Base-by-base conservation (phyloP, 2,797 vertebrate genomes). In the Gymnocypris eckloni region DNA sequence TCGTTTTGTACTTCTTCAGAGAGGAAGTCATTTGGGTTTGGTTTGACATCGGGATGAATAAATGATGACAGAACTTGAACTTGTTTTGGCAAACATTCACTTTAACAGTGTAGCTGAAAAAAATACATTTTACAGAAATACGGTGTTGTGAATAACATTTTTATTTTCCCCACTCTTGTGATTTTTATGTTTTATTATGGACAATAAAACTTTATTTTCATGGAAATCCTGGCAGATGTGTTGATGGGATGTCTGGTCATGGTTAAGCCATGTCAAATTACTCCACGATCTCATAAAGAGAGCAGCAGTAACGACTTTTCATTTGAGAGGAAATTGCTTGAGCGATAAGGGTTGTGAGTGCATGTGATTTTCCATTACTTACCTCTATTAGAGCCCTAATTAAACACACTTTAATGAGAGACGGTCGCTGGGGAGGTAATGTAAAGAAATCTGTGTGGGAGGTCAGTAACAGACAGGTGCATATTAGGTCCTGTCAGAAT, bases 351-450 rank as follows among this genome's bases (percentile, higher is more conserved):
- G 70, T 83, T 52, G 73, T 67, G 83, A 83, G 81, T 81, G 79
- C 85, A 72, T 89, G 87, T 86, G 86, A 90, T 92, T 90, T 90
- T 86, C 85, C 83, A 89, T 90, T 89, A 88, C 59, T 87, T 85
- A 81, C 72, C 80, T 90, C 90, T 87, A 90, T 90, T 89, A 90
- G 83, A 72, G 37, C 73, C 87, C 72, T 91, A 90, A 91, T 92
- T 92, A 90, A 89, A 90, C 67, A 72, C 64, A 72, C 64, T 87
- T 70, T 90, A 84, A 89, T 87, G 86, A 85, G 72, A 84, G 59
- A 76, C 43, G 5, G 80, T 59, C 82, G 67, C 86, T 7, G 37
- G 76, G 72, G 72, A 88, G 54, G 37, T 28, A 59, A 52, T 43
- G 16, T 45, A 28, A 77, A 77, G 52, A 79, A 50, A 77, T 48